Evolutionary conservation across 2,113 vertebrate species (phyloP), one percentile per base, ranked within the genome.

Genomic region (Pedionomus torquatus): DNA sequence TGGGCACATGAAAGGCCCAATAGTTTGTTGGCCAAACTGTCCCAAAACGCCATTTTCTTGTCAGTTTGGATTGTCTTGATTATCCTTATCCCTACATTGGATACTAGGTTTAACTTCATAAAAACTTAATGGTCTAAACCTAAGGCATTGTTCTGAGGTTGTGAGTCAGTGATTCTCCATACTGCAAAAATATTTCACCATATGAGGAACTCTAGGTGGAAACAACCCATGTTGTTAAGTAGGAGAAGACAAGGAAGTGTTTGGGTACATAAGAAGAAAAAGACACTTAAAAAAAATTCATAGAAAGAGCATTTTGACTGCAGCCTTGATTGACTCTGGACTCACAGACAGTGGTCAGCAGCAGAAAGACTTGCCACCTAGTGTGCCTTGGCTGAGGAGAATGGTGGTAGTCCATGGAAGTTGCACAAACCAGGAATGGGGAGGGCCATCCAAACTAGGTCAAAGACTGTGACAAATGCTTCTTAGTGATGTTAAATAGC

Each of bases 341-440:
- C 60, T 52, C 31, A 83, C 39, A 60, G 63, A 8, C 12, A 43
- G 35, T 28, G 13, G 24, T 74, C 49, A 21, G 3, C 8, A 19
- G 6, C n/a, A 85, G 33, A 71, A 46, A 41, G 17, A 9, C 13
- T 65, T 24, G 65, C 24, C 12, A 48, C 4, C 6, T 85, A 13
- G 14, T 25, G 9, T 72, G 21, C 3, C 16, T 71, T 1, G 2
- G 20, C 26, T n/a, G 23, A 69, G 41, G 39, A 83, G 11, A 33
- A 58, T 13, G 2, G 0, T 1, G 3, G 37, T 17, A 41, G 46
- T 51, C 41, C 13, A 7, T 51, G 46, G 8, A 44, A 37, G 7
- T 6, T 44, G 24, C 35, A 74, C 31, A 52, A 24, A 68, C 7
- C 12, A 28, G 30, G 46, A 78, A 41, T 8, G n/a, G 23, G 30